These are phyloP conservation scores for Drosophila paramelanica DNA, from an alignment of 2,888 invertebrate species.

Conservation along the genomic window DNA sequence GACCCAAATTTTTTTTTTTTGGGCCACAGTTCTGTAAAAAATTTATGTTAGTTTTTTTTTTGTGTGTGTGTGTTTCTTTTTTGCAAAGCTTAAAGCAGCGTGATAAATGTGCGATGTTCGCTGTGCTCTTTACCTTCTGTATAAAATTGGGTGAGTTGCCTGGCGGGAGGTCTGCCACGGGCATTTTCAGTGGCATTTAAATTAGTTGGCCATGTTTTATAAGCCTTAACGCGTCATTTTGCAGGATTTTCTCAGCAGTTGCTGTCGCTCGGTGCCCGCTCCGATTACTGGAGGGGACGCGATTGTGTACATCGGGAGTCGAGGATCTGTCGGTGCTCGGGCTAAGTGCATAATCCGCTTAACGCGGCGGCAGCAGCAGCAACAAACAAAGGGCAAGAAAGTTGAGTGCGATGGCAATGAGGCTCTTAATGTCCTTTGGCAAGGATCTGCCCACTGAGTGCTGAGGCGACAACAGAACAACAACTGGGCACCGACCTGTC, in stretches of 20 bases:
- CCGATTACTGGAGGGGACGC: slow-evolving; percentile 6
- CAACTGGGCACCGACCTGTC: background rate
- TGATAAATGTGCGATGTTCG: slow-evolving; percentile 37
- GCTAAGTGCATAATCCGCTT: slow-evolving; percentile 65
- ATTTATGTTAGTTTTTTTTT: slow-evolving; percentile 25
- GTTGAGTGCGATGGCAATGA: slow-evolving; percentile 31
- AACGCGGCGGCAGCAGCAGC: slow-evolving; percentile 18
- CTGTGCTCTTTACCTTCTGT: slow-evolving; percentile 7
- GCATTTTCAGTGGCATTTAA: slow-evolving; percentile 33
- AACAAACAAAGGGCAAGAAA: slow-evolving; percentile 35
- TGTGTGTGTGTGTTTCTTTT: background rate
- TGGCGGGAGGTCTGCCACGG: slow-evolving; percentile 1
- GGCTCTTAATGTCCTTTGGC: slow-evolving; percentile 44
- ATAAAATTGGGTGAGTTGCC: background rate
- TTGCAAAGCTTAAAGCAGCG: slow-evolving; percentile 19
- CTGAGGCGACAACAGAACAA: slow-evolving; percentile 10
- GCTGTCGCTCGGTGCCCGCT: slow-evolving; percentile 7
- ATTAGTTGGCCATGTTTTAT: slow-evolving; percentile 48
- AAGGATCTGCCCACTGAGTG: slow-evolving; percentile 12
- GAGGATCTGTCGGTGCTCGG: background rate
- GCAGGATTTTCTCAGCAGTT: slow-evolving; percentile 37
- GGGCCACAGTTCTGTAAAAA: slow-evolving; percentile 19
- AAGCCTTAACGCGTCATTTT: slow-evolving; percentile 56
- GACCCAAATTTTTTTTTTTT: slow-evolving; percentile 33
- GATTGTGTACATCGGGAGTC: background rate